Conservation (phyloP, 2,113 vertebrate species). For the Leptosomus discolor region DNA sequence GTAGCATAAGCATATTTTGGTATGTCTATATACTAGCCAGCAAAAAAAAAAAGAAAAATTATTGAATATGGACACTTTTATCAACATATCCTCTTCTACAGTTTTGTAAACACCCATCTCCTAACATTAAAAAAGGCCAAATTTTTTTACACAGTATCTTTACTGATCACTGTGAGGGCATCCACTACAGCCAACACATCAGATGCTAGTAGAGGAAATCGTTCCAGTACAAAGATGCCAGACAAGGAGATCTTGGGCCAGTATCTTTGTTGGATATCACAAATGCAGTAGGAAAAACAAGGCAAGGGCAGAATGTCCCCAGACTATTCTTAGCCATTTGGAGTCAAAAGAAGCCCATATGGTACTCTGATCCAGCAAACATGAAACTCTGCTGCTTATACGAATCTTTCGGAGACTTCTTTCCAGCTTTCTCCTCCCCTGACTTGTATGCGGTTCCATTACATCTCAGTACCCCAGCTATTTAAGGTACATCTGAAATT, state of each 20-base stretch:
- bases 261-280: not conserved
- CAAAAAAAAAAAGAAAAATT: not conserved
- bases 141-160: no score
- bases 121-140: no score
- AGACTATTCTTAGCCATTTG: not conserved
- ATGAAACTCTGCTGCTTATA: not conserved
- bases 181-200: not conserved
- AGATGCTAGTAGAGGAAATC: not conserved
- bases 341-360: not conserved
- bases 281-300: not conserved
- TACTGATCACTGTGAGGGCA: no score
- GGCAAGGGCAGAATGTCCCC: not conserved
- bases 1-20: not conserved
- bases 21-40: not conserved
- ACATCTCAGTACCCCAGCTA: not conserved
- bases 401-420: not conserved
- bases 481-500: not conserved
- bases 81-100: not conserved
- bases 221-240: not conserved
- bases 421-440: not conserved
- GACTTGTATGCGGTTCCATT: not conserved
- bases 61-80: not conserved
- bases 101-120: not conserved
- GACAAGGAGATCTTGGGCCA: not conserved
- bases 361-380: not conserved